Percentiles rank a stretch among this genome's conserved stretches.
Evolutionary conservation across 1,140 invertebrate species (phyloP).

Genomic region (Drosophila trapezifrons): DNA sequence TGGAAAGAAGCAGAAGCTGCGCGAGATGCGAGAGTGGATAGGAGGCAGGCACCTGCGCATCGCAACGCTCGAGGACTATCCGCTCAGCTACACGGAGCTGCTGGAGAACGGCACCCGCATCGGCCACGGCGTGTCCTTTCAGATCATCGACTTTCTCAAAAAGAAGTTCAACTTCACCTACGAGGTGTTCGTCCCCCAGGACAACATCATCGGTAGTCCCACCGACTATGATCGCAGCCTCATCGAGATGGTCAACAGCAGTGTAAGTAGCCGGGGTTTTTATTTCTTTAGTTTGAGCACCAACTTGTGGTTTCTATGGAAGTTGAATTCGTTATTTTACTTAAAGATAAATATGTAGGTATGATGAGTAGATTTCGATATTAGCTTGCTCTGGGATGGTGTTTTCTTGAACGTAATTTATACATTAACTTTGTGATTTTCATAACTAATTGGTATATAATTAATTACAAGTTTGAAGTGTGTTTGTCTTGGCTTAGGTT

Average conservation of each 20-base stretch:
- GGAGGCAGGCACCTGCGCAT: conserved; percentile 75
- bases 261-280: conserved; percentile 43
- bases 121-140: conserved; percentile 89
- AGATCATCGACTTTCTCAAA: conserved; percentile 88
- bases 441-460: too few species aligned
- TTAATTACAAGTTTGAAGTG: too few species aligned
- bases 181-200: conserved; percentile 86
- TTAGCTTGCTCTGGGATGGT: too few species aligned
- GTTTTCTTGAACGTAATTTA: too few species aligned
- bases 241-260: conserved; percentile 84
- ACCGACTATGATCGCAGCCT: conserved; percentile 86
- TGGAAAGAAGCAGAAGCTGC: conserved; percentile 56
- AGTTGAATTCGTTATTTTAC: too few species aligned
- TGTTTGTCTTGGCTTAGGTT: too few species aligned
- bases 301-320: not conserved
- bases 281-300: too few species aligned
- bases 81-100: conserved; percentile 85
- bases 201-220: conserved; percentile 84
- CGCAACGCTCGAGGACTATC: conserved; percentile 86
- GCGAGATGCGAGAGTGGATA: conserved; percentile 64
- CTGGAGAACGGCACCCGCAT: conserved; percentile 85
- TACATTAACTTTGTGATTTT: too few species aligned
- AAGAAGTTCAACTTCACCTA: conserved; percentile 90
- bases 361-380: too few species aligned
- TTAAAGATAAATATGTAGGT: too few species aligned